Conservation (phyloP, 2,113 vertebrate species). For the Platysternon megacephalum region DNA sequence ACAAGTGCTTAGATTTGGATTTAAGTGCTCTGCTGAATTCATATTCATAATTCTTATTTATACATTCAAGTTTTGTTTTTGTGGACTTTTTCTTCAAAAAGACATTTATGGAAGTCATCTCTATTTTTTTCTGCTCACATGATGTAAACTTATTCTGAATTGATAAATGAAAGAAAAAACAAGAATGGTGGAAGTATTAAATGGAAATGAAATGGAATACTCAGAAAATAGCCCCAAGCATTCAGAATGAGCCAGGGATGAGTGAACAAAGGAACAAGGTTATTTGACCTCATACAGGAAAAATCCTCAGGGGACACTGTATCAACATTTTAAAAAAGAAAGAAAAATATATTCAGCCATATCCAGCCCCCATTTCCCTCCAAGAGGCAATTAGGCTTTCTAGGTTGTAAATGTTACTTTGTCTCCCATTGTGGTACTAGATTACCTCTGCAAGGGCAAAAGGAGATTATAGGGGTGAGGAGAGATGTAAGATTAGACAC, state of each 20-base stretch:
- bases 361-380: background rate
- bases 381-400: background rate
- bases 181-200: constrained; percentile 60
- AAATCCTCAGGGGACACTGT: constrained; percentile 55
- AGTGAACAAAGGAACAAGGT: constrained; percentile 69
- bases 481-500: constrained; percentile 9
- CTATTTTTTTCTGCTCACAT: constrained; percentile 8
- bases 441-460: constrained; percentile 38
- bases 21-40: background rate
- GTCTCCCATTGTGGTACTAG: constrained; percentile 5
- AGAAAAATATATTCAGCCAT: background rate
- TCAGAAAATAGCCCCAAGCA: constrained; percentile 56
- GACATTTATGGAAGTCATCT: constrained; percentile 25
- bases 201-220: constrained; percentile 58
- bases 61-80: constrained; percentile 14
- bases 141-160: constrained; percentile 47
- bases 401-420: constrained; percentile 32
- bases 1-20: constrained; percentile 6
- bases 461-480: background rate
- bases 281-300: constrained; percentile 61
- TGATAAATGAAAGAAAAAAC: constrained; percentile 65
- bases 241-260: constrained; percentile 56
- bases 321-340: constrained; percentile 59
- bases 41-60: background rate
- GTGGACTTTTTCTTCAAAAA: background rate